Conservation (phyloP, 2,888 invertebrate species). For the Ormyrus rosae region DNA sequence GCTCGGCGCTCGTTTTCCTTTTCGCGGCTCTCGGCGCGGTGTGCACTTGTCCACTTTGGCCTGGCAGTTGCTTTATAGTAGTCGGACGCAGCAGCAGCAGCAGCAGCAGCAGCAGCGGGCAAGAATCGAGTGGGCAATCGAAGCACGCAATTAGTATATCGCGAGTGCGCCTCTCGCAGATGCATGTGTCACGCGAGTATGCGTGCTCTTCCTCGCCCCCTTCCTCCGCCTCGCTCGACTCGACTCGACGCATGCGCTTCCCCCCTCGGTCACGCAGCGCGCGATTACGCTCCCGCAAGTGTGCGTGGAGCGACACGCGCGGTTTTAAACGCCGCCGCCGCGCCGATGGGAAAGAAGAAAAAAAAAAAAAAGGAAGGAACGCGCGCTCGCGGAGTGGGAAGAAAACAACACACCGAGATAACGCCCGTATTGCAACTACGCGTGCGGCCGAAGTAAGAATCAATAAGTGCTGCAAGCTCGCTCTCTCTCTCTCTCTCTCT, state of each 20-base stretch:
- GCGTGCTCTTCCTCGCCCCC: slow-evolving; percentile 42
- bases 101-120: neutral
- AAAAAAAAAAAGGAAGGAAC: slow-evolving; percentile 22
- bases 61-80: neutral
- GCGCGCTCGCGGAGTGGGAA: neutral
- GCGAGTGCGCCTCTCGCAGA: slow-evolving; percentile 44
- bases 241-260: slow-evolving; percentile 14
- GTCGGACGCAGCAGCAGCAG: neutral
- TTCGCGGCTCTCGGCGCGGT: neutral
- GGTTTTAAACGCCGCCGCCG: slow-evolving; percentile 34
- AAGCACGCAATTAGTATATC: slow-evolving; percentile 61
- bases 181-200: slow-evolving; percentile 59
- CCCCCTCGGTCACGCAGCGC: neutral
- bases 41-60: no score
- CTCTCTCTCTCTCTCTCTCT: slow-evolving; percentile 2
- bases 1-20: neutral
- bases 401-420: slow-evolving; percentile 17
- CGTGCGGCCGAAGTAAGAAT: slow-evolving; percentile 47
- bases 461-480: slow-evolving; percentile 48
- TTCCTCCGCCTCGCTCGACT: slow-evolving; percentile 22
- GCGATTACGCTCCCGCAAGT: neutral
- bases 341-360: neutral
- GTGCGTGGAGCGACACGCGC: slow-evolving; percentile 5
- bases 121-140: slow-evolving; percentile 57
- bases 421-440: slow-evolving; percentile 36